These are phyloP conservation scores for Ranitomeya imitator DNA, from an alignment of 2,113 vertebrate genomes.

Conservation along the genomic window DNA sequence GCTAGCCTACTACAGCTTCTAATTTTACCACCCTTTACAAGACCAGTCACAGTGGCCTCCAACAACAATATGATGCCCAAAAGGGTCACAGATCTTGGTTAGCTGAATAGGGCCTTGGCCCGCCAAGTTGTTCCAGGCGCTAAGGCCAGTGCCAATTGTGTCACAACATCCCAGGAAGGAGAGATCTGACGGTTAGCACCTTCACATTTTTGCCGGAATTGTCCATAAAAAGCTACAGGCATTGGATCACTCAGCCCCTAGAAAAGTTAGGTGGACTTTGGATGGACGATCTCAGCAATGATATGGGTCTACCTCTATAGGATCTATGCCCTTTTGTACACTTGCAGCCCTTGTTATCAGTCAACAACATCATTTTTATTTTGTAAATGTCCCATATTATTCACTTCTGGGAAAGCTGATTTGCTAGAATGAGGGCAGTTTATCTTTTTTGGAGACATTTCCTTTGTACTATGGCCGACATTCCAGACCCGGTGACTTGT, in stretches of 20 bases:
- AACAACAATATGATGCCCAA: too few relatives aligned
- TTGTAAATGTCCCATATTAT: not conserved
- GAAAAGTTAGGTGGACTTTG: not conserved
- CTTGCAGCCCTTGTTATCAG: not conserved
- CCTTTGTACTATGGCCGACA: slow-evolving; percentile 10
- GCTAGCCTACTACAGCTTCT: not conserved
- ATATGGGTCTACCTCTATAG: not conserved
- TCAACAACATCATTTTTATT: not conserved
- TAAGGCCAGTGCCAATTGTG: not conserved
- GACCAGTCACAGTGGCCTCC: not conserved
- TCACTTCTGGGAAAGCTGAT: not conserved
- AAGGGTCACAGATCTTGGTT: too few relatives aligned
- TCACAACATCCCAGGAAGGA: not conserved
- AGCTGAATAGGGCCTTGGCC: too few relatives aligned
- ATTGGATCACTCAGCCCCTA: not conserved
- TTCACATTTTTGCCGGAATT: not conserved
- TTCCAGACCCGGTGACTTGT: slow-evolving; percentile 19
- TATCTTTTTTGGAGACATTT: not conserved
- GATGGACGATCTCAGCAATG: not conserved
- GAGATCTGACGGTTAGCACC: not conserved
- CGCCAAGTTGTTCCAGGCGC: too few relatives aligned
- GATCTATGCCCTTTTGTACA: not conserved
- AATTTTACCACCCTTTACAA: not conserved
- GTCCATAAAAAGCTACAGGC: not conserved
- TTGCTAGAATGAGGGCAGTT: not conserved